Evolutionary conservation across 2,797 vertebrate genomes (phyloP).

Genomic region (Micromesistius poutassou): DNA sequence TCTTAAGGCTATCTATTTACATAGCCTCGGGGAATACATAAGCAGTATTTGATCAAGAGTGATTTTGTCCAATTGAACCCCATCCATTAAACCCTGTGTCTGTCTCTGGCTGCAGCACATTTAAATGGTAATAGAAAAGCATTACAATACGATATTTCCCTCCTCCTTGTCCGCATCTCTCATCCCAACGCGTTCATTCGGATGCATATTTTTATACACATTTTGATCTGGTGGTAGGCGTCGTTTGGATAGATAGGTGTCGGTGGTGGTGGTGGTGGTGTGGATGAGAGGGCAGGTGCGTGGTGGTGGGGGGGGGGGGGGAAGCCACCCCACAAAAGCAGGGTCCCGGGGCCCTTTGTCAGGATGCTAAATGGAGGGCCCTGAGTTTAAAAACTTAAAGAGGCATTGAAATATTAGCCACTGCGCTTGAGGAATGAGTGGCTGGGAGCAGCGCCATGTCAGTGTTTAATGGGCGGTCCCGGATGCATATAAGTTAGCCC

Average conservation of each 20-base stretch:
- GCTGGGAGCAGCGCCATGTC: conserved; percentile 88
- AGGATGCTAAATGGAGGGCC: conserved; percentile 83
- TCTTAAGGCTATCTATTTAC: conserved; percentile 48
- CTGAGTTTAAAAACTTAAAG: conserved; percentile 92
- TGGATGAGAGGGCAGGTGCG: background rate
- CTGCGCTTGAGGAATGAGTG: conserved; percentile 96
- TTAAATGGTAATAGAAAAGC: conserved; percentile 72
- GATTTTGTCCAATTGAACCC: conserved; percentile 54
- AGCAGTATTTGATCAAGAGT: conserved; percentile 51
- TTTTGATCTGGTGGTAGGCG: conserved; percentile 14
- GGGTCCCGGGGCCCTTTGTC: conserved; percentile 65
- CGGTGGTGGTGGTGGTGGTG: conserved; percentile 24
- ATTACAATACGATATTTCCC: conserved; percentile 52
- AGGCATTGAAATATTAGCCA: conserved; percentile 95
- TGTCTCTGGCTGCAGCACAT: conserved; percentile 38
- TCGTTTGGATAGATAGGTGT: conserved; percentile 17
- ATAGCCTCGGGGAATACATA: conserved; percentile 32
- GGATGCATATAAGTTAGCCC: conserved; percentile 97
- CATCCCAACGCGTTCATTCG: conserved; percentile 31
- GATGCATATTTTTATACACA: conserved; percentile 54
- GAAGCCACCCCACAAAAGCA: conserved; percentile 31
- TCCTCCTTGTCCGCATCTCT: conserved; percentile 23
- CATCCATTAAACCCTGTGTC: conserved; percentile 62
- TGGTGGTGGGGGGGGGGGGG: background rate
- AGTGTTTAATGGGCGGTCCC: conserved; percentile 95